Evolutionary conservation across 1,140 invertebrate genomes (phyloP), one percentile per base, ranked within the genome.

Genomic region (Chironomus striatipennis): DNA sequence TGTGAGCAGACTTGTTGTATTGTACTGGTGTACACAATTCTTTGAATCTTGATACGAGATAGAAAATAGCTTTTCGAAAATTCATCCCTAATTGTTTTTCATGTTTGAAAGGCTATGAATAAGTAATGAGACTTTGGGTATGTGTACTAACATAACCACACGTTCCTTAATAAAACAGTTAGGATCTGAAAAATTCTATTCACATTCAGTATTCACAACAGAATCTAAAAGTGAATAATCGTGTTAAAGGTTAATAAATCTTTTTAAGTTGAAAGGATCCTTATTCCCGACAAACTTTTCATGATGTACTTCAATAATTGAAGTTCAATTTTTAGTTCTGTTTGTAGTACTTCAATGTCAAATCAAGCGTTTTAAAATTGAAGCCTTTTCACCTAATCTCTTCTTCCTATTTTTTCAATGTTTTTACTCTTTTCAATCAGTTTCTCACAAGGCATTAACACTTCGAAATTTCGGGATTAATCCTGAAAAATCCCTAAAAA

Each of bases 31-130:
- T 34, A 34, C 24, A 34, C n/a, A 5, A 34, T 5, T 2, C 24
- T 34, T 34, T 34, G 24, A 34, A 34, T 34, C 24, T 2, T 34
- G 24, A 34, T 34, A 34, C 1, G 24, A 34, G 24, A 34, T 34
- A 34, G 24, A 34, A 34, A 34, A 34, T 34, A 2, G 24, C 24
- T 34, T 34, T 34, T 34, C 24, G 2, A 34, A 34, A 34, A 34
- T 57, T 57, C 47, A n/a, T 57, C 47, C 47, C n/a, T 57, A 57
- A 57, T 57, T 57, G 47, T n/a, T 57, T 47, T 47, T 57, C 24
- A 34, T 57, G 47, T 57, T 57, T 57, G 47, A 57, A n/a, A 57
- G 47, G 12, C 47, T 57, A 57, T 57, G 47, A 57, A 57, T 57
- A 57, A 57, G 5, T 57, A 57, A 57, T 57, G 47, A 57, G 47